Conservation (phyloP, 2,888 invertebrate genomes). For the Nephrotoma flavescens region DNA sequence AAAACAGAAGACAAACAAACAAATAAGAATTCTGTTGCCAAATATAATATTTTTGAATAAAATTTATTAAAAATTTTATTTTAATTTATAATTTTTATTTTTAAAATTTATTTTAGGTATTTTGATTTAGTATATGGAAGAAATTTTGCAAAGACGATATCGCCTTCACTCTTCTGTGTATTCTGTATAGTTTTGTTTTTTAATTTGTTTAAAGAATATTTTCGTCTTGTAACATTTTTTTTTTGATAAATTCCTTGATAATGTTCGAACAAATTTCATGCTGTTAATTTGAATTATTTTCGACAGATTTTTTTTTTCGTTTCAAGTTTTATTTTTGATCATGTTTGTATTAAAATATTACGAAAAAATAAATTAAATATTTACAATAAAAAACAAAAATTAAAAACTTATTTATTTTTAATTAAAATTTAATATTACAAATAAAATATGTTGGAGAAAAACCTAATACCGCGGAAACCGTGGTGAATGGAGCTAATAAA, state of each 20-base stretch:
- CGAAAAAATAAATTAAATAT: background rate
- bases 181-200: background rate
- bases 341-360: background rate
- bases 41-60: background rate
- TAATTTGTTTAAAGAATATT: background rate
- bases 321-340: background rate
- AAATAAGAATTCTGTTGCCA: background rate
- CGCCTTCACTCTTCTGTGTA: background rate
- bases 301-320: background rate
- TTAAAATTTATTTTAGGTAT: background rate
- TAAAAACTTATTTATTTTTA: background rate
- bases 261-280: conserved; percentile 3
- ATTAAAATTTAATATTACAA: background rate
- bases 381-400: background rate
- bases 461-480: background rate
- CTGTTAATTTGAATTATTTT: conserved; percentile 4
- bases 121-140: background rate
- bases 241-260: conserved; percentile 1
- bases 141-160: background rate
- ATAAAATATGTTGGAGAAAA: background rate
- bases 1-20: background rate
- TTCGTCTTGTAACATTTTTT: background rate
- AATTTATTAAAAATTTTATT: background rate
- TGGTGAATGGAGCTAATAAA: background rate
- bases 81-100: background rate